A percentile compares a stretch with the other conserved stretches of the same genome.
phyloP scores from a whole-genome alignment of 2,797 vertebrate genomes.

The Australoheros facetus region DNA sequence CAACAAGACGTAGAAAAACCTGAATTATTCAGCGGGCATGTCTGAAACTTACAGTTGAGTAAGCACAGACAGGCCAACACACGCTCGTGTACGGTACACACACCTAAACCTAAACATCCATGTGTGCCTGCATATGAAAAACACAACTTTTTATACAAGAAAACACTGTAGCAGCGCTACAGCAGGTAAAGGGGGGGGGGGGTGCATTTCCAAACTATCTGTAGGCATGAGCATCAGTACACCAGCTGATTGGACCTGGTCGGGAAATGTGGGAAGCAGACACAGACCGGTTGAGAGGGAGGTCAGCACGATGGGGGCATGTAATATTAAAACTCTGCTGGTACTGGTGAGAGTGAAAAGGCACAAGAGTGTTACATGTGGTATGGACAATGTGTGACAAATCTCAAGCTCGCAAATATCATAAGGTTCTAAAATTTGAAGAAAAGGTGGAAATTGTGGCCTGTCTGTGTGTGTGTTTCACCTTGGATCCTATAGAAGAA shows the following conservation, averaged over 20 bases:
- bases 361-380: not conserved
- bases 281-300: not conserved
- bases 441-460: not conserved
- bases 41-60: slow-evolving; percentile 79
- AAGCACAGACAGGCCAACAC: slow-evolving; percentile 49
- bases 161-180: not conserved
- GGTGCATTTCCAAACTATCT: not conserved
- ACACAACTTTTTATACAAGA: not conserved
- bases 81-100: not conserved
- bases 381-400: not conserved
- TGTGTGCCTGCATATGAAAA: not conserved
- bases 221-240: not conserved
- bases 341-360: not conserved
- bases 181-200: not conserved
- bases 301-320: not conserved
- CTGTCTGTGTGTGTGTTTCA: not conserved
- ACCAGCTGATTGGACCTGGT: not conserved
- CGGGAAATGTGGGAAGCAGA: not conserved
- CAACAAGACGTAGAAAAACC: slow-evolving; percentile 66
- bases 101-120: not conserved
- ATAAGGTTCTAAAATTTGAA: not conserved
- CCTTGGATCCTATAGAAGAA: not conserved
- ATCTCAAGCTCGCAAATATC: not conserved
- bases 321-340: slow-evolving; percentile 7
- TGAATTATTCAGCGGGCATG: slow-evolving; percentile 78